Base-by-base conservation (phyloP, 2,888 invertebrate species). In the Standfussiana lucernea region DNA sequence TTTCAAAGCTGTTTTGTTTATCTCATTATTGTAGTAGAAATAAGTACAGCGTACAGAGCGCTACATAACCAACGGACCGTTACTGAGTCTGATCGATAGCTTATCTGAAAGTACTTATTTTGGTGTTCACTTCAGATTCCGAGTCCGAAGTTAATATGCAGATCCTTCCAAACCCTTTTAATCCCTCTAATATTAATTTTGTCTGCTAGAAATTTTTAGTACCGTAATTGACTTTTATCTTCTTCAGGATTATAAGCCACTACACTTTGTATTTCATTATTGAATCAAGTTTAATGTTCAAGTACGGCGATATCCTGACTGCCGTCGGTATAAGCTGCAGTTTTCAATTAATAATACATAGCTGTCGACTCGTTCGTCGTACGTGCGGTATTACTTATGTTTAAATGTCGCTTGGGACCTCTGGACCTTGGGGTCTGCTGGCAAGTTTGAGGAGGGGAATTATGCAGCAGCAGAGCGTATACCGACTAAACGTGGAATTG, bases 271-370 rank as follows among this genome's bases (percentile, higher is more conserved):
- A 7, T 81, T 71, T 68, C 11, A 67, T 59, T 53, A 75, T 59
- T 69, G n/a, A 75, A 47, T 72, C 50, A 59, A 53, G 42, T 69
- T 73, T 75, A 80, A 79, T 75, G 62, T 32, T 21, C 32, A 47
- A 69, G 68, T 8, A 37, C 32, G 73, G 79, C 83, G 28, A 28
- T 62, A 37, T 67, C 21, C 7, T 45, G 61, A 71, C 75, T 72
- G 71, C 56, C 71, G 69, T 72, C 68, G 40, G 32, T 64, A 68
- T 45, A 21, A 28, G 28, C 35, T 72, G 67, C 71, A 70, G 61
- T 53, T 53, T 53, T 53, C 56, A 64, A 69, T 70, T 74, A 79
- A 85, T 85, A 85, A 77, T 79, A 85, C 62, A 79, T 76, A n/a
- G 61, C 40, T 50, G 70, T 70, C 70, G 74, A 47, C 68, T 82